Evolutionary conservation across 2,888 invertebrate genomes (phyloP), one percentile per base, ranked within the genome.

Genomic region (Parnassius apollo): DNA sequence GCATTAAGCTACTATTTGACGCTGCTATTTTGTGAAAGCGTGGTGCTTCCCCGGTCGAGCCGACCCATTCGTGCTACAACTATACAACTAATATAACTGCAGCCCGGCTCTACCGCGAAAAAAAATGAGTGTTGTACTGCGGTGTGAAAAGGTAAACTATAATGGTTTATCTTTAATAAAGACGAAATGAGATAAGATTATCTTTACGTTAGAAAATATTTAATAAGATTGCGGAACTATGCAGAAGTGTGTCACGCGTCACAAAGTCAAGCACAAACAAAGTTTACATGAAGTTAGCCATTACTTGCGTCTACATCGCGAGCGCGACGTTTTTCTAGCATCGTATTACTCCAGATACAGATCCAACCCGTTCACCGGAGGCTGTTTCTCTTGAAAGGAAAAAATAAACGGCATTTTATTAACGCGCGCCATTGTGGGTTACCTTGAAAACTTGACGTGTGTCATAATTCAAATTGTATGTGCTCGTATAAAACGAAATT

Each of bases 261-360:
- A 57, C 57, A 57, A 42, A 49, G 54, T 49, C 13, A 13, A 54
- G 53, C 59, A 52, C 59, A 67, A 66, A 66, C 62, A 65, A 64
- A 59, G 58, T 62, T 51, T 61, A 65, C 56, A 49, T 50, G 49
- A 56, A 58, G 57, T 54, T 51, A 13, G 66, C 67, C 68, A 71
- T 73, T 68, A 66, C 68, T 67, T 65, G 66, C 64, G 65, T 68
- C 68, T 66, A 62, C 66, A 61, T 58, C 57, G 58, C 64, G 64
- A 58, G 12, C 61, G 56, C 63, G 65, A 68, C 69, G 68, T 75
- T 74, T 71, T 72, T 73, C 74, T 70, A 68, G 75, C 69, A 75
- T 78, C 68, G 69, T 69, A 69, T 80, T 81, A 80, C 75, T 78
- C 80, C 67, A 78, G 73, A 78, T 78, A 71, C 57, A 49, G 49